Base-by-base conservation (phyloP, 2,113 vertebrate genomes). In the Loxodonta africana region DNA sequence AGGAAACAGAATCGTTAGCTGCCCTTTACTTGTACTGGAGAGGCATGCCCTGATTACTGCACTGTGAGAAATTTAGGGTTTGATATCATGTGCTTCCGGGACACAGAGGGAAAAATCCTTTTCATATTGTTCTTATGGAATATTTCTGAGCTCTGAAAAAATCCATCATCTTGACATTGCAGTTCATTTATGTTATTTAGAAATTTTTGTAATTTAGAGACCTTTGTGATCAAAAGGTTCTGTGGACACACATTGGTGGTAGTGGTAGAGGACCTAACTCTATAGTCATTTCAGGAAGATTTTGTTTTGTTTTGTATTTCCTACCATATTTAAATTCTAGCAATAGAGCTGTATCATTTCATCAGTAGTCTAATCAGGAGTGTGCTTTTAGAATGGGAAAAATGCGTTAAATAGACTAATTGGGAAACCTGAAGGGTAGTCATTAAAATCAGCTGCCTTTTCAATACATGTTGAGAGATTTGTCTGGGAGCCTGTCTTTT, bases 381-480 rank as follows among this genome's bases (percentile, higher is more conserved):
- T 48, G 33, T 28, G 94, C 25, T 91, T 97, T 71, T 44, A 25
- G 57, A 92, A 95, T 95, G 33, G 30, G 57, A 95, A 94, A 95
- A 93, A 94, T 53, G 15, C 26, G 88, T 97, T 89, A 90, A 95
- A 51, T 77, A 95, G 48, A 83, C 92, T 95, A 95, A 92, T 91
- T 95, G 85, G 30, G 46, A 28, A 92, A 92, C 90, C 73, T 97
- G 80, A 81, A 80, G 57, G 33, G 44, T 96, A 94, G 62, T 97
- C 88, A 96, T 96, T 98, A 97, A 95, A 98, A 98, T 96, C 74
- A 96, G 88, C 94, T 95, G 82, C 33, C 69, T 97, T 96, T 96
- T 97, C 95, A 96, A 77, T 97, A 84, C 48, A 87, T 63, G 63
- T 69, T 91, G 88, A 92, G 53, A 63, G 73, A 73, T 96, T 85